Conservation (phyloP, 2,797 vertebrate genomes). For the Chiloscyllium punctatum region DNA sequence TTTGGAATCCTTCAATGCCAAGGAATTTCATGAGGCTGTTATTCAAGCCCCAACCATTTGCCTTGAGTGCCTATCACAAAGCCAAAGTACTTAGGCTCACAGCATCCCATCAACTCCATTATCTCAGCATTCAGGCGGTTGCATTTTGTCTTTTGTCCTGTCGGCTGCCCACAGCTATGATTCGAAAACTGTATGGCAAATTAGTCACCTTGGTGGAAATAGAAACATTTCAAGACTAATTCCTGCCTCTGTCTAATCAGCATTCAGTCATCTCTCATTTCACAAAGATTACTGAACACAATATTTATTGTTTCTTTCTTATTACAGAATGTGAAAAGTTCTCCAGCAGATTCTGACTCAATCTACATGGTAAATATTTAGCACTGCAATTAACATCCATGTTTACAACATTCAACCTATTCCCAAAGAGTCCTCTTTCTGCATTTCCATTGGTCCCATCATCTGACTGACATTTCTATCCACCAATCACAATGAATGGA, state of each 20-base stretch:
- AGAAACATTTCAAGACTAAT: not conserved
- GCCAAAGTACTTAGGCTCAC: too few relatives aligned
- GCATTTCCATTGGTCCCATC: not conserved
- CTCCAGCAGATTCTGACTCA: not conserved
- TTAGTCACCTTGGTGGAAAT: not conserved
- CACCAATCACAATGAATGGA: not conserved
- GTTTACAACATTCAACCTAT: not conserved
- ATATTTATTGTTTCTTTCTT: too few relatives aligned
- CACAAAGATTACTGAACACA: too few relatives aligned
- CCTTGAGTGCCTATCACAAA: too few relatives aligned
- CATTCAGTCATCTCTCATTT: not conserved
- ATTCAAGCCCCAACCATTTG: too few relatives aligned
- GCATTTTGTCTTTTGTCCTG: too few relatives aligned
- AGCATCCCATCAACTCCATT: too few relatives aligned
- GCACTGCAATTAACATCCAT: not conserved
- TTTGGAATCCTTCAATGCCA: too few relatives aligned
- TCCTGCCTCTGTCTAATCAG: not conserved
- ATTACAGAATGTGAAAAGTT: not conserved
- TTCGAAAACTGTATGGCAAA: too few relatives aligned
- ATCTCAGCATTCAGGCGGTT: too few relatives aligned
- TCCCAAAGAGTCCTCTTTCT: not conserved
- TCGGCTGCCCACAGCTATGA: too few relatives aligned
- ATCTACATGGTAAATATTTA: not conserved
- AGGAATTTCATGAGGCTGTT: too few relatives aligned
- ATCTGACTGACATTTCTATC: not conserved